Percentiles rank a stretch among this genome's conserved stretches.
Conservation (phyloP, 2,888 invertebrate species). For the Nudaria mundana region DNA sequence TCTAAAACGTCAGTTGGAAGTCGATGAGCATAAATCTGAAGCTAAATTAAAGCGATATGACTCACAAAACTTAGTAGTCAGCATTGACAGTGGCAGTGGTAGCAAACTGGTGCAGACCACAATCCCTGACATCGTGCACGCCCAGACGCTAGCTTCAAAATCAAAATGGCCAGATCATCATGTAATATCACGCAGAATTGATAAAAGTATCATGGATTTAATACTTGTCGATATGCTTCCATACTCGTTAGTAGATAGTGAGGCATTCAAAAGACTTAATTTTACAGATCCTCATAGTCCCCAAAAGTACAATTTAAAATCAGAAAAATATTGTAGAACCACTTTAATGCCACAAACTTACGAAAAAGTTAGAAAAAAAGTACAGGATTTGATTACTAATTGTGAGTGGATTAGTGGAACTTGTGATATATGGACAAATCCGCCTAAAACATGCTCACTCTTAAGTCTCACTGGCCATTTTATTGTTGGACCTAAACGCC, state of each 20-base stretch:
- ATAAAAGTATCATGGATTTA: constrained; percentile 34
- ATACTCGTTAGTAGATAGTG: constrained; percentile 32
- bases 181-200: constrained; percentile 29
- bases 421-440: constrained; percentile 16
- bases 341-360: constrained; percentile 28
- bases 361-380: constrained; percentile 23
- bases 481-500: constrained; percentile 11
- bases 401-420: constrained; percentile 9
- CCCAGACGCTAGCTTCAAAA: constrained; percentile 18
- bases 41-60: constrained; percentile 15
- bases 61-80: constrained; percentile 4
- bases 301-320: constrained; percentile 20
- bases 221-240: constrained; percentile 39
- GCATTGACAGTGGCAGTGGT: constrained; percentile 12
- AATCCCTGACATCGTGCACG: too few relatives aligned
- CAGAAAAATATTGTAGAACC: constrained; percentile 29
- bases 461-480: constrained; percentile 20
- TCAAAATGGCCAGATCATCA: constrained; percentile 28
- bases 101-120: constrained; percentile 18
- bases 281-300: constrained; percentile 22
- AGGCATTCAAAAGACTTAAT: constrained; percentile 26
- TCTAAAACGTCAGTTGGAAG: constrained; percentile 14
- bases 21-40: constrained; percentile 12
- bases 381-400: constrained; percentile 11
- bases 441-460: constrained; percentile 21